Percentiles rank a stretch among this genome's conserved stretches.
phyloP scores from a whole-genome alignment of 2,797 vertebrate genomes.

The Arctocebus calabarensis region DNA sequence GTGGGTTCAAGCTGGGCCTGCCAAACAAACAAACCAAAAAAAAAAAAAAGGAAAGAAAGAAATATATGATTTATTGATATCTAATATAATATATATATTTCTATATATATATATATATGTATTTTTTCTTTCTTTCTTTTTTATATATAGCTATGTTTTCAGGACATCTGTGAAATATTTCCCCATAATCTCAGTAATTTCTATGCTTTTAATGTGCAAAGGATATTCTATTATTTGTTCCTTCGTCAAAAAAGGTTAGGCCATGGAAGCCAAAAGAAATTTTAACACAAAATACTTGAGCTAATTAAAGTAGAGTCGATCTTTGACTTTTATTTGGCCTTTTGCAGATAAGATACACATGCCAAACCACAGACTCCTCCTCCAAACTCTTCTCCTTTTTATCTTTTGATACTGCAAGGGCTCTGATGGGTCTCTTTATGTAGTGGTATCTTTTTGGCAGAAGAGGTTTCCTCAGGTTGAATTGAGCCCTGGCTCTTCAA shows the following conservation, averaged over 20 bases:
- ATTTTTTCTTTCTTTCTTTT: too few relatives aligned
- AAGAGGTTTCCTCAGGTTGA: background rate
- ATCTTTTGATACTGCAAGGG: conserved; percentile 4
- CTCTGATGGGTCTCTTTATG: background rate
- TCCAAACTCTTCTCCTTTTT: conserved; percentile 1
- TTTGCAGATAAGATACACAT: conserved; percentile 28
- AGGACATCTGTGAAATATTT: conserved; percentile 83
- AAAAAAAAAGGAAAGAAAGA: too few relatives aligned
- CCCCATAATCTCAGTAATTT: conserved; percentile 78
- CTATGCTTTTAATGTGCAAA: conserved; percentile 69
- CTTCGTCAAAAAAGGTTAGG: conserved; percentile 39
- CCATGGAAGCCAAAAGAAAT: conserved; percentile 54
- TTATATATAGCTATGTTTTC: conserved; percentile 63
- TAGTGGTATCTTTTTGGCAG: background rate
- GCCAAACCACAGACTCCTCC: background rate
- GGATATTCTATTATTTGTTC: conserved; percentile 43
- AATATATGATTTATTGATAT: too few relatives aligned
- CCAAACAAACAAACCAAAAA: too few relatives aligned
- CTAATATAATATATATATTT: too few relatives aligned
- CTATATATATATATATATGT: too few relatives aligned
- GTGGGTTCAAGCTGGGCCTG: too few relatives aligned
- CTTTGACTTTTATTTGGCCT: conserved; percentile 27
- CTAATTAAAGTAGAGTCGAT: conserved; percentile 30
- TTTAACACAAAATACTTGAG: conserved; percentile 57
- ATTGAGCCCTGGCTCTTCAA: conserved; percentile 28